phyloP scores from a whole-genome alignment of 2,888 invertebrate genomes.

The Zygaena filipendulae region DNA sequence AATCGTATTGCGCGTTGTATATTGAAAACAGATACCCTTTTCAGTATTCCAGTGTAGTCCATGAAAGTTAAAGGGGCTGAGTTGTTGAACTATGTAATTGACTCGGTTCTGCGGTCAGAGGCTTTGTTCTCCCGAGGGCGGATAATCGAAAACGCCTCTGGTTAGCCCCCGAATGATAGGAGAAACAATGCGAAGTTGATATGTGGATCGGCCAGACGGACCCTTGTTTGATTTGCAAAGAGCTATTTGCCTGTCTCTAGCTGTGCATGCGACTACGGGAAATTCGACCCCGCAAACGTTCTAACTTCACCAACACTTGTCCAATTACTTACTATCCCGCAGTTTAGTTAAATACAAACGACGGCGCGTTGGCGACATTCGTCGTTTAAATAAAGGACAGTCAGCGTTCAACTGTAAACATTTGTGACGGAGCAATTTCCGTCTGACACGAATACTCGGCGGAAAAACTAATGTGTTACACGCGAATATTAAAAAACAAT shows the following conservation, averaged over 20 bases:
- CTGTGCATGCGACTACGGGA: no score
- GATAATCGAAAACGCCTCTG: conserved; percentile 67
- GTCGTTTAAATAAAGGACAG: conserved; percentile 37
- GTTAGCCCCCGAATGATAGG: conserved; percentile 56
- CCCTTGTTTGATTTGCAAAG: conserved; percentile 66
- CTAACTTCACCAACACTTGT: conserved; percentile 48
- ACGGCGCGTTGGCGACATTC: conserved; percentile 28
- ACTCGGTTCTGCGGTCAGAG: conserved; percentile 64
- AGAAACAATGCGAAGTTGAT: conserved; percentile 66
- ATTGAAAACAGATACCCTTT: conserved; percentile 68
- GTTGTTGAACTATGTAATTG: conserved; percentile 70
- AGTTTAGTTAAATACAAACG: conserved; percentile 36
- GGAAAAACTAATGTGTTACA: conserved; percentile 54
- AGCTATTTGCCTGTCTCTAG: conserved; percentile 54
- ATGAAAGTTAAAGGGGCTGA: conserved; percentile 68
- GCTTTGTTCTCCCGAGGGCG: conserved; percentile 62
- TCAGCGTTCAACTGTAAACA: conserved; percentile 27
- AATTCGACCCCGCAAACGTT: conserved; percentile 46
- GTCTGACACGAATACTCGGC: conserved; percentile 39
- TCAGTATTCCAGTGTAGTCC: conserved; percentile 64
- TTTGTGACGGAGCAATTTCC: conserved; percentile 46
- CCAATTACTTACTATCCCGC: conserved; percentile 49
- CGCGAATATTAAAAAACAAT: conserved; percentile 37
- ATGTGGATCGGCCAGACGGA: conserved; percentile 59
- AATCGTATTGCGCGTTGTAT: conserved; percentile 56